Base-by-base conservation (phyloP, 2,888 invertebrate species). In the Epinotia ramella region DNA sequence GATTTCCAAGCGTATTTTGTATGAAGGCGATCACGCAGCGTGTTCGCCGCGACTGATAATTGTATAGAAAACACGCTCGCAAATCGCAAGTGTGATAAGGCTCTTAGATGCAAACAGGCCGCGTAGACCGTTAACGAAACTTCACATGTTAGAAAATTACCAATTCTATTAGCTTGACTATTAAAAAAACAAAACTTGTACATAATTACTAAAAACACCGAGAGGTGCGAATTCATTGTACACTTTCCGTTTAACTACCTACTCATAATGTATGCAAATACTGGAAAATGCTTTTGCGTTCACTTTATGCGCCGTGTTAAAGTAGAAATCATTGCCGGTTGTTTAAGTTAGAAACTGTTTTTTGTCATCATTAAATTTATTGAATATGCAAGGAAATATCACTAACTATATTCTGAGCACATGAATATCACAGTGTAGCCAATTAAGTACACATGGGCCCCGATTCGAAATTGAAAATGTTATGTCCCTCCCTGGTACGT, bases 271-370 rank as follows among this genome's bases (percentile, higher is more conserved):
- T 65, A 64, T 60, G 49, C 63, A 75, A 73, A 53, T 69, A 69
- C 59, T 69, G 60, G 59, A 60, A 46, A 60, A 69, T 69, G 69
- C 46, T 33, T 63, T 46, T 28, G 33, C 64, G 46, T 69, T 73
- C 13, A 59, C 69, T 69, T 74, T 74, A 65, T 72, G 64, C 69
- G 59, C 18, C 59, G 57, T 12, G 57, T 65, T 18, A 57, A 13
- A 33, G 60, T 73, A 73, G 67, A 68, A 73, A 68, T 73, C 49
- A 62, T 73, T 53, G 68, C 20, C 24, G 16, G 69, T 60, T 46
- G 46, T 69, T 46, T 46, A 60, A 60, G 53, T 68, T 66, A 68
- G 67, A 68, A 68, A 73, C 67, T 73, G 62, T 73, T 68, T 73
- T 62, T 40, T 73, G 60, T 62, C 60, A 60, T 62, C 60, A 69